These are phyloP conservation scores for Rhagium mordax DNA, from an alignment of 2,888 invertebrate genomes.

Conservation along the genomic window DNA sequence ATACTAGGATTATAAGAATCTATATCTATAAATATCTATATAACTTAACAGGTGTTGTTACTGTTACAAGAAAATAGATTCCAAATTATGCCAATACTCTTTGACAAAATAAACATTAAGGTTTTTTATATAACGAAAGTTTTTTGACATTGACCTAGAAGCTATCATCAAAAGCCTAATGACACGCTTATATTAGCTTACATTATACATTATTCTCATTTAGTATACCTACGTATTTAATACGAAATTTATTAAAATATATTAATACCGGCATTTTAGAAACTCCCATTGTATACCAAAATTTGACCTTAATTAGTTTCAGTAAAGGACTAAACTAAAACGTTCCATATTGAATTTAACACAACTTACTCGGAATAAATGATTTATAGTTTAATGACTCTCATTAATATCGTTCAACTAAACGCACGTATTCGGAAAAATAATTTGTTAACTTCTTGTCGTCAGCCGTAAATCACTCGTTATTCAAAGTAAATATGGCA, in stretches of 20 bases:
- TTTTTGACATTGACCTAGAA: too few relatives aligned
- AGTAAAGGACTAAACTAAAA: not conserved
- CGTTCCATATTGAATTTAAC: conserved; percentile 13
- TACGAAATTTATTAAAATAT: not conserved
- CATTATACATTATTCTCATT: too few relatives aligned
- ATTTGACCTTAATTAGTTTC: not conserved
- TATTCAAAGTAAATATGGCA: conserved; percentile 7
- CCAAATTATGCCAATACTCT: too few relatives aligned
- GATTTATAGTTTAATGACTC: conserved; percentile 25
- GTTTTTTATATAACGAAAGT: too few relatives aligned
- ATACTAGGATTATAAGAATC: too few relatives aligned
- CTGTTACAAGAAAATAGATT: too few relatives aligned
- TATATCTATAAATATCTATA: too few relatives aligned
- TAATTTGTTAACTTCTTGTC: conserved; percentile 22
- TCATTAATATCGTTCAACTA: conserved; percentile 27
- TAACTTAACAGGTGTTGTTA: too few relatives aligned
- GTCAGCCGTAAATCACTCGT: conserved; percentile 4
- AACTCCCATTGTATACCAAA: not conserved
- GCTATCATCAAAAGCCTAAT: too few relatives aligned
- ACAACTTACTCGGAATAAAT: conserved; percentile 12
- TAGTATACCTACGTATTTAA: too few relatives aligned
- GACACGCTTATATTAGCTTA: too few relatives aligned
- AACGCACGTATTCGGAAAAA: conserved; percentile 20
- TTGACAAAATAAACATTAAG: too few relatives aligned
- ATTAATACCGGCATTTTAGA: not conserved